Conservation (phyloP, 2,113 vertebrate species). For the Bombycilla garrulus region DNA sequence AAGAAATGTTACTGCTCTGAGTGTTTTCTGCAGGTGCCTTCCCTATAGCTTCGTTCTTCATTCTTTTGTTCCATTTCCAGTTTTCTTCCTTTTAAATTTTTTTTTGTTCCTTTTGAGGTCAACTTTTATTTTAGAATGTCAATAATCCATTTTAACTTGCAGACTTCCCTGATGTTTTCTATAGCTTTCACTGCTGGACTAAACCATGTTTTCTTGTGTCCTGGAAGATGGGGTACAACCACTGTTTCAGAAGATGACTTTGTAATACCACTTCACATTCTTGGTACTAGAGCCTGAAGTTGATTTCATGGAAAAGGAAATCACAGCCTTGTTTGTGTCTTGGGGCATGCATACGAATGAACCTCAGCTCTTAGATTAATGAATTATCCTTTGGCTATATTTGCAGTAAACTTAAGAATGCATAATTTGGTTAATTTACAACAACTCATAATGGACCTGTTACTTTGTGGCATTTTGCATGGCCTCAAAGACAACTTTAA, state of each 20-base stretch:
- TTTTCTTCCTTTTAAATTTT: no score
- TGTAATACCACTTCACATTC: not conserved
- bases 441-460: not conserved
- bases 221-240: not conserved
- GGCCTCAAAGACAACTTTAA: not conserved
- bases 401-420: constrained; percentile 11
- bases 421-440: constrained; percentile 62
- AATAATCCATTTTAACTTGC: not conserved
- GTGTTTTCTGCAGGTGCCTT: not conserved
- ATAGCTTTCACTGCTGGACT: not conserved
- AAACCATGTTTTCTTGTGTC: not conserved
- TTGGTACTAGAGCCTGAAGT: not conserved
- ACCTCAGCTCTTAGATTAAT: constrained; percentile 37
- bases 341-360: not conserved
- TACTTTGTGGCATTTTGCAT: constrained; percentile 28
- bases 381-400: constrained; percentile 38
- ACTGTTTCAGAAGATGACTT: not conserved
- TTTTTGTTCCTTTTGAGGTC: not conserved
- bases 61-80: not conserved
- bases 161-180: not conserved
- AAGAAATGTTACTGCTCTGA: not conserved
- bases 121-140: not conserved
- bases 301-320: not conserved
- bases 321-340: not conserved
- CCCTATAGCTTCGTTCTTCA: not conserved